Percentiles rank a stretch among this genome's conserved stretches.
Conservation (phyloP, 2,888 invertebrate species). For the Melinaea menophilus region DNA sequence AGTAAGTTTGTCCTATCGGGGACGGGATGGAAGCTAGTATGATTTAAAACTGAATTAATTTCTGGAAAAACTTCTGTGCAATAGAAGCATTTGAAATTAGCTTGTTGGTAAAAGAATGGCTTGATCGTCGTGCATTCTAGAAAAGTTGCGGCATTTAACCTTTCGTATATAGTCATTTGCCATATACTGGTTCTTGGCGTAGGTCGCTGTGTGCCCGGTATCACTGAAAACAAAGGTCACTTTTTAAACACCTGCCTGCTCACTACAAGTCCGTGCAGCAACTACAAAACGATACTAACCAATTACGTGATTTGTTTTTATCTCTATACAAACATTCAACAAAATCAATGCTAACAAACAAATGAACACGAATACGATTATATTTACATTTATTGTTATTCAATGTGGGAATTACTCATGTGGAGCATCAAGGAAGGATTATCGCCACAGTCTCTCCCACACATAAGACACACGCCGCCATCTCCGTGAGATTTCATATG, state of each 20-base stretch:
- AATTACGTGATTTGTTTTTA: conserved; percentile 12
- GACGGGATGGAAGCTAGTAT: conserved; percentile 47
- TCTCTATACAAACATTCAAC: conserved; percentile 6
- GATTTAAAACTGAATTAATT: conserved; percentile 56
- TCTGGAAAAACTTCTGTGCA: conserved; percentile 66
- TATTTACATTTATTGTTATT: conserved; percentile 10
- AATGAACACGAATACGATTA: no score
- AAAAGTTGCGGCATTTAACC: conserved; percentile 68
- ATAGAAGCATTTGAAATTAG: conserved; percentile 70
- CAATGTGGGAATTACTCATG: conserved; percentile 33
- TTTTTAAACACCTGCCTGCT: conserved; percentile 28
- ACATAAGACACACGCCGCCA: conserved; percentile 40
- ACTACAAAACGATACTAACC: conserved; percentile 27
- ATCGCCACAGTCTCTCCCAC: conserved; percentile 43
- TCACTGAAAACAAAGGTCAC: conserved; percentile 44
- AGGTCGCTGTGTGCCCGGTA: conserved; percentile 41
- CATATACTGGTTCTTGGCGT: conserved; percentile 63
- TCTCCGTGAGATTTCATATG: conserved; percentile 50
- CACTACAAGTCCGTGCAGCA: conserved; percentile 24
- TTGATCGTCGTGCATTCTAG: conserved; percentile 61
- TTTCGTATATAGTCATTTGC: conserved; percentile 71
- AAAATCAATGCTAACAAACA: background rate
- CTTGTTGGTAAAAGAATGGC: conserved; percentile 69
- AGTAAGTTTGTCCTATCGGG: conserved; percentile 56
- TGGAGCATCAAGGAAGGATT: conserved; percentile 40